Evolutionary conservation across 2,797 vertebrate species (phyloP).

Genomic region (Molossus molossus): DNA sequence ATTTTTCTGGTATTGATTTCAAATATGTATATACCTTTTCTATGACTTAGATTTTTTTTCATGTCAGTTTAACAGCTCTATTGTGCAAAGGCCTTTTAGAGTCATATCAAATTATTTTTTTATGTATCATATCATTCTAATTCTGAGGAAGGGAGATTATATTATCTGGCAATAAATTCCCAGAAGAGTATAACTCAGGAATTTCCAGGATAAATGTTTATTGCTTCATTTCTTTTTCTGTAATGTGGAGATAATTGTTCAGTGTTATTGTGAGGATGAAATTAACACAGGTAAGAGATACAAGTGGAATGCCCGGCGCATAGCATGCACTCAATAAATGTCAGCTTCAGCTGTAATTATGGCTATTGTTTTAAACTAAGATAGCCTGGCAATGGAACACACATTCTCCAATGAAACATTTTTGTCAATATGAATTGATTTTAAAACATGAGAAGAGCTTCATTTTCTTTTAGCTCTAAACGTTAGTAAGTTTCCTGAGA

Average conservation of each 20-base stretch:
- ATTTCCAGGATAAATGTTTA: slow-evolving; percentile 55
- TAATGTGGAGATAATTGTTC: background rate
- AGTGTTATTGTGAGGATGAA: background rate
- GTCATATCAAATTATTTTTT: background rate
- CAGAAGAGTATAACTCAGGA: background rate
- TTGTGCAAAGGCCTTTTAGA: slow-evolving; percentile 39
- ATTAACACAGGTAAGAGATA: background rate
- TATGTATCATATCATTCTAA: slow-evolving; percentile 1
- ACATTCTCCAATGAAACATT: slow-evolving; percentile 30
- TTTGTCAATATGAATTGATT: slow-evolving; percentile 65
- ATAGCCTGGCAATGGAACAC: slow-evolving; percentile 21
- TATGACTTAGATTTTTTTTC: slow-evolving; percentile 46
- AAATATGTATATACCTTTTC: background rate
- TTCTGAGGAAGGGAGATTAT: background rate
- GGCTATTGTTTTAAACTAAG: background rate
- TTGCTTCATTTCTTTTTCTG: background rate
- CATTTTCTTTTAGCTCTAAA: slow-evolving; percentile 73
- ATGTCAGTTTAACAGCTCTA: background rate
- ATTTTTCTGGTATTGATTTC: slow-evolving; percentile 36
- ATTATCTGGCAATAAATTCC: slow-evolving; percentile 56
- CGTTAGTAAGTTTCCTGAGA: slow-evolving; percentile 66
- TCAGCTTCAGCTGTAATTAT: slow-evolving; percentile 16
- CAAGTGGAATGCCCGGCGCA: background rate
- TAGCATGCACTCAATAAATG: slow-evolving; percentile 32
- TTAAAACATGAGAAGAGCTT: slow-evolving; percentile 63